Percentiles rank a stretch among this genome's conserved stretches.
Evolutionary conservation across 2,113 vertebrate genomes (phyloP).

Genomic region (Podocnemis expansa): DNA sequence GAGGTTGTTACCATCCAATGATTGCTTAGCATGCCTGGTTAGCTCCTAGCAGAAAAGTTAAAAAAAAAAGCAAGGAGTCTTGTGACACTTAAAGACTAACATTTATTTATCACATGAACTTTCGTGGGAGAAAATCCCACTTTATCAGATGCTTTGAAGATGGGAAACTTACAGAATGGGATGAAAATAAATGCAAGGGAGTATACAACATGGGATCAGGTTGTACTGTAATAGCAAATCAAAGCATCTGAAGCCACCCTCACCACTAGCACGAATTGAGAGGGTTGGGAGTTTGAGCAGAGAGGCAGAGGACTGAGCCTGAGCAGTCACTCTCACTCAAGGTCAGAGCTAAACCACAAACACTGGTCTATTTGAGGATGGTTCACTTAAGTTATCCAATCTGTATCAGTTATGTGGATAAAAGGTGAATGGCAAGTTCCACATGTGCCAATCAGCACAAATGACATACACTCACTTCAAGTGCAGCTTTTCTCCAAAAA

Average conservation of each 20-base stretch:
- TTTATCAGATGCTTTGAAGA: too few species aligned
- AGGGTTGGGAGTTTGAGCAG: not conserved
- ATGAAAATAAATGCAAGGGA: too few species aligned
- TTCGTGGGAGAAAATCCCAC: too few species aligned
- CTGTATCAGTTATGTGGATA: not conserved
- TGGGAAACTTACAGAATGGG: too few species aligned
- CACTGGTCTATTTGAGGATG: not conserved
- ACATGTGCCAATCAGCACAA: not conserved
- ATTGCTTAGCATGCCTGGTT: not conserved
- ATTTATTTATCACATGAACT: too few species aligned
- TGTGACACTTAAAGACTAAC: too few species aligned
- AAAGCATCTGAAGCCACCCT: not conserved
- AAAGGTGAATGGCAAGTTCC: not conserved
- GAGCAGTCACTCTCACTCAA: not conserved
- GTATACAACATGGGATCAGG: too few species aligned
- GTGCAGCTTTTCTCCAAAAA: not conserved
- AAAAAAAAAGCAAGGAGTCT: too few species aligned
- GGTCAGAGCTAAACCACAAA: not conserved
- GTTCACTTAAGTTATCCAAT: not conserved
- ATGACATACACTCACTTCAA: not conserved
- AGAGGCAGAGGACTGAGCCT: not conserved
- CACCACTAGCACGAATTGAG: not conserved
- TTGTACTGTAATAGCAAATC: too few species aligned
- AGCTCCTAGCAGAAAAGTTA: not conserved
- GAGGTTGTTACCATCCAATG: not conserved